phyloP scores from a whole-genome alignment of 1,140 invertebrate genomes.

The Drosophila kanapiae region DNA sequence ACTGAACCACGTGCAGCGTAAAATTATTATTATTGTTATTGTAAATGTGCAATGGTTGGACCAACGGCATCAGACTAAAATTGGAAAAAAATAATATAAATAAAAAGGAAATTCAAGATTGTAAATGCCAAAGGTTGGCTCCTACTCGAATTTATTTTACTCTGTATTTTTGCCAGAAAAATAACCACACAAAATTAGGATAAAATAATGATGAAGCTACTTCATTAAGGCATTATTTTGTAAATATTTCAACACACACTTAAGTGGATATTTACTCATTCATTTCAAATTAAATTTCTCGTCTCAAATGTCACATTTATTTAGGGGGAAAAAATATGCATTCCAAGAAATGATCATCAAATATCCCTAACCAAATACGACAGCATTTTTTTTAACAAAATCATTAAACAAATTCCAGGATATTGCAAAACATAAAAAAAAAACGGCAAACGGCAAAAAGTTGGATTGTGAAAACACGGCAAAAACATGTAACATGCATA shows the following conservation, averaged over 20 bases:
- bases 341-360: too few species aligned
- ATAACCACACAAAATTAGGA: not conserved
- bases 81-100: conserved; percentile 52
- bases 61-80: conserved; percentile 22
- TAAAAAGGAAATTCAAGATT: conserved; percentile 7
- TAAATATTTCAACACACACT: too few species aligned
- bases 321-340: too few species aligned
- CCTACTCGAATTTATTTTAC: not conserved
- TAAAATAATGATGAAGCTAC: not conserved
- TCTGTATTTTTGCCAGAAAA: not conserved
- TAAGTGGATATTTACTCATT: too few species aligned
- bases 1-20: conserved; percentile 55
- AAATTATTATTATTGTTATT: conserved; percentile 75
- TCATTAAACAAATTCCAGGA: conserved; percentile 21
- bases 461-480: conserved; percentile 40
- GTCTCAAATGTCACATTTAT: too few species aligned
- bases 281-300: too few species aligned
- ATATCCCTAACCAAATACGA: too few species aligned
- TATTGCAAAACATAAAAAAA: conserved; percentile 6
- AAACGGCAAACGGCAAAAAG: conserved; percentile 17
- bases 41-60: conserved; percentile 54
- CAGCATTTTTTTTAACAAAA: too few species aligned
- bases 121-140: not conserved
- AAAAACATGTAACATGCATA: conserved; percentile 59
- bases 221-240: too few species aligned